Conservation (phyloP, 2,113 vertebrate genomes). For the Alexandromys fortis region DNA sequence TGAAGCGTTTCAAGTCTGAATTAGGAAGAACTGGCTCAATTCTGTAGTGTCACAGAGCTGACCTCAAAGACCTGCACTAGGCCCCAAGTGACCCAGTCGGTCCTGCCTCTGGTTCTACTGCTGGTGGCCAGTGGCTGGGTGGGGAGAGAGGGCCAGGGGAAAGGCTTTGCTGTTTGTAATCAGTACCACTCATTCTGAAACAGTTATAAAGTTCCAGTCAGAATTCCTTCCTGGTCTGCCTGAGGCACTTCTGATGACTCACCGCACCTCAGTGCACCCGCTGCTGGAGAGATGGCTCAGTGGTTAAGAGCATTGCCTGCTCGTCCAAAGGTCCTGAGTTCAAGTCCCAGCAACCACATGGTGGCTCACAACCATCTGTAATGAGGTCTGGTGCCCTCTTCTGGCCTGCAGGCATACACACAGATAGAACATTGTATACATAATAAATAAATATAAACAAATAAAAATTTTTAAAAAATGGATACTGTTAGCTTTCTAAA, state of each 20-base stretch:
- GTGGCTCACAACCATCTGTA: too few relatives aligned
- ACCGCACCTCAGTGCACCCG: background rate
- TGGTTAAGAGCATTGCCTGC: too few relatives aligned
- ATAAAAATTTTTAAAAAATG: background rate
- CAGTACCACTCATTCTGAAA: background rate
- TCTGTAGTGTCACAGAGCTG: background rate
- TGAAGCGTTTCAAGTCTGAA: background rate
- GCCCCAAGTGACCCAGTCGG: background rate
- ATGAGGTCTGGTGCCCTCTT: too few relatives aligned
- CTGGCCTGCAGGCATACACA: too few relatives aligned
- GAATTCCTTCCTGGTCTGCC: slow-evolving; percentile 37
- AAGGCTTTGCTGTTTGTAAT: background rate
- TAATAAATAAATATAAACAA: too few relatives aligned
- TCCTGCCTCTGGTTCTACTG: background rate
- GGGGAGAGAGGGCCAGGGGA: background rate
- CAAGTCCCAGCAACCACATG: too few relatives aligned
- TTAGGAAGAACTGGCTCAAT: background rate
- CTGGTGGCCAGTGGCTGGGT: background rate
- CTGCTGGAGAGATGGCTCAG: background rate
- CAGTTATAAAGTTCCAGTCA: background rate
- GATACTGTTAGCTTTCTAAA: background rate
- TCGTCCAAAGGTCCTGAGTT: too few relatives aligned
- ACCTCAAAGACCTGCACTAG: background rate
- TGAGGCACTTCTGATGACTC: slow-evolving; percentile 9
- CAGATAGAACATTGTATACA: too few relatives aligned